Evolutionary conservation across 2,888 invertebrate genomes (phyloP).

Genomic region (Thereva unica): DNA sequence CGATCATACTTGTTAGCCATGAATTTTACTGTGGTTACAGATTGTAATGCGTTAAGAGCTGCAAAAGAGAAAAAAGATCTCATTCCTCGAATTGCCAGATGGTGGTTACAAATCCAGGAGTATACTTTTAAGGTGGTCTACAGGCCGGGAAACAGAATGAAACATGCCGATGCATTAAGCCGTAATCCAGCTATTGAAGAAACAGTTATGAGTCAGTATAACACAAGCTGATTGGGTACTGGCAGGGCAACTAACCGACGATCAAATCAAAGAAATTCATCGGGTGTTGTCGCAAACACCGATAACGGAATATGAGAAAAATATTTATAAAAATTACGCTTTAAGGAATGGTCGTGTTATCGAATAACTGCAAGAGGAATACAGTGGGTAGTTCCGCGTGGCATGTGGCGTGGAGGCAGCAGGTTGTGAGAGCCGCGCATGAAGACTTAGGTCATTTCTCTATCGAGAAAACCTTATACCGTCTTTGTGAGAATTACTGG

Average conservation of each 20-base stretch:
- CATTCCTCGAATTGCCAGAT: no score
- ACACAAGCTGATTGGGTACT: slow-evolving; percentile 25
- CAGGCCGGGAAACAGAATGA: slow-evolving; percentile 18
- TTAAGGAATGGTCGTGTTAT: no score
- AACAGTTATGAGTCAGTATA: slow-evolving; percentile 11
- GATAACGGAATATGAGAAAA: background rate
- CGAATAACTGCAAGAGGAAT: no score
- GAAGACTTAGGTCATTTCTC: slow-evolving; percentile 24
- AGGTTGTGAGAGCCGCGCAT: slow-evolving; percentile 36
- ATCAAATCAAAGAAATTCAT: slow-evolving; percentile 1
- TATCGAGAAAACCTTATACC: background rate
- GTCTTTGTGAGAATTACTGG: slow-evolving; percentile 4
- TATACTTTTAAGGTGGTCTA: slow-evolving; percentile 4
- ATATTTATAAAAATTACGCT: no score
- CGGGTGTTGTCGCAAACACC: background rate
- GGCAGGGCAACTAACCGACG: slow-evolving; percentile 3
- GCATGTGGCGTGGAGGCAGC: slow-evolving; percentile 33
- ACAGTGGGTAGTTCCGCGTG: slow-evolving; percentile 40
- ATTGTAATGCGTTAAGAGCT: slow-evolving; percentile 7
- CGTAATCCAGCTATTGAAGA: background rate
- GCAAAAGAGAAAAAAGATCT: slow-evolving; percentile 8
- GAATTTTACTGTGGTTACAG: slow-evolving; percentile 11
- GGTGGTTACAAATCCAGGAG: background rate
- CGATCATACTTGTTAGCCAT: no score
- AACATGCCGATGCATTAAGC: slow-evolving; percentile 12